These are phyloP conservation scores for Lagria hirta DNA, from an alignment of 2,888 invertebrate species.

Conservation along the genomic window DNA sequence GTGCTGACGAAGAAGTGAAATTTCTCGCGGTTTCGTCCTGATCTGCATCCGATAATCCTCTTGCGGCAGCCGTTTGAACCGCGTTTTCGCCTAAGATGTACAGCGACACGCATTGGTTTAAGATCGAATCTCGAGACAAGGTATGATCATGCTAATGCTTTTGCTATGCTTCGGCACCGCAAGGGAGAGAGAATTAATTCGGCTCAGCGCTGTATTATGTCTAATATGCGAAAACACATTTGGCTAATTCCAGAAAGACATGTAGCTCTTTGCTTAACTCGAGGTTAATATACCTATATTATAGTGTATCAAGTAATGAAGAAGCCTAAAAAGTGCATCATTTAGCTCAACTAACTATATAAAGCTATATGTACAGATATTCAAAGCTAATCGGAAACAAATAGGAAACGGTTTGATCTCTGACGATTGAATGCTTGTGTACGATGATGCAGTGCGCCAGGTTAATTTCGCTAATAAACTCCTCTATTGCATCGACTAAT, in stretches of 20 bases:
- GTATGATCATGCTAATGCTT: slow-evolving; percentile 56
- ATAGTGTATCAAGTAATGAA: no score
- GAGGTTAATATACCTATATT: slow-evolving; percentile 5
- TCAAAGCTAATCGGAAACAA: no score
- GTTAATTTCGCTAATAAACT: slow-evolving; percentile 53
- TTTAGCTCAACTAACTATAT: no score
- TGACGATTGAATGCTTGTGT: slow-evolving; percentile 38
- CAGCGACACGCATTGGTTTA: slow-evolving; percentile 50
- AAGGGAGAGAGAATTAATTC: slow-evolving; percentile 52
- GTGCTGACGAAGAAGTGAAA: background rate
- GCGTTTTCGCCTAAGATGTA: slow-evolving; percentile 50
- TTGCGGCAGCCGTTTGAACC: slow-evolving; percentile 52
- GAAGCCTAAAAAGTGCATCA: no score
- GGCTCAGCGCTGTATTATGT: slow-evolving; percentile 52
- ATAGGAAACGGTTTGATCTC: no score
- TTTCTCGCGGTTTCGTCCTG: slow-evolving; percentile 36
- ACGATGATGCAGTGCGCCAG: slow-evolving; percentile 40
- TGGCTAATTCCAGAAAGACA: slow-evolving; percentile 39
- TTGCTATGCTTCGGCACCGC: slow-evolving; percentile 52
- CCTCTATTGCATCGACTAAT: slow-evolving; percentile 47
- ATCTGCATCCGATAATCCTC: slow-evolving; percentile 54
- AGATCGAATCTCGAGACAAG: slow-evolving; percentile 51
- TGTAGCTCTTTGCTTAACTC: slow-evolving; percentile 22
- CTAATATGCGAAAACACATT: slow-evolving; percentile 54
- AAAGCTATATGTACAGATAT: no score